Base-by-base conservation (phyloP, 2,888 invertebrate genomes). In the Cosmorhoe ocellata region DNA sequence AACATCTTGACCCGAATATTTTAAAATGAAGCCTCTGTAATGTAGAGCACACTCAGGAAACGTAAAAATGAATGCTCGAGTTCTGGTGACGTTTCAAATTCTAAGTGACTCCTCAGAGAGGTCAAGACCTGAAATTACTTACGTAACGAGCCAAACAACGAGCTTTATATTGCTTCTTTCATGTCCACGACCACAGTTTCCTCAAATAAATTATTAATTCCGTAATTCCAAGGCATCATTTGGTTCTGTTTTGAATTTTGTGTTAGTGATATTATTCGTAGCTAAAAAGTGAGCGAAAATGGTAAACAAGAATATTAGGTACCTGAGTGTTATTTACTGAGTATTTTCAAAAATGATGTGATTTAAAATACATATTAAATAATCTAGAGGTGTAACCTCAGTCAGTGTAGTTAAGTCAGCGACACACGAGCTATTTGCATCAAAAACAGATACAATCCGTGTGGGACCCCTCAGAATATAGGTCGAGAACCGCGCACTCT, bases 371-470 rank as follows among this genome's bases (percentile, higher is more conserved):
- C n/a, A n/a, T n/a, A n/a, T n/a, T 9, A 27, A 27, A 27, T 7
- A 27, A 27, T 18, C 5, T 18, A 18, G 18, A 3, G 5, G n/a
- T n/a, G 18, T 18, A 18, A 18, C 18, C 6, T 45, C 27, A 14
- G 45, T 28, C n/a, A n/a, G n/a, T 62, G 59, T 61, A 63, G 56
- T 64, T 65, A 60, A 69, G 61, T 59, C 58, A 61, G 14, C 24
- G 12, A 61, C 67, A 66, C 61, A 64, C 63, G 47, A 64, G 64
- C 60, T 71, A 74, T 76, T 78, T 76, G 71, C 76, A 80, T 79
- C 73, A 71, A 66, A 77, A 74, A 75, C 76, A 78, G 72, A 74
- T 76, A 75, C 72, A 78, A 76, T 76, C 69, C 71, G n/a, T n/a
- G 69, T 67, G 69, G 64, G 61, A 72, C 64, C 61, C 64, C 73